Base-by-base conservation (phyloP, 2,113 vertebrate genomes). In the Dunckerocampus dactyliophorus region DNA sequence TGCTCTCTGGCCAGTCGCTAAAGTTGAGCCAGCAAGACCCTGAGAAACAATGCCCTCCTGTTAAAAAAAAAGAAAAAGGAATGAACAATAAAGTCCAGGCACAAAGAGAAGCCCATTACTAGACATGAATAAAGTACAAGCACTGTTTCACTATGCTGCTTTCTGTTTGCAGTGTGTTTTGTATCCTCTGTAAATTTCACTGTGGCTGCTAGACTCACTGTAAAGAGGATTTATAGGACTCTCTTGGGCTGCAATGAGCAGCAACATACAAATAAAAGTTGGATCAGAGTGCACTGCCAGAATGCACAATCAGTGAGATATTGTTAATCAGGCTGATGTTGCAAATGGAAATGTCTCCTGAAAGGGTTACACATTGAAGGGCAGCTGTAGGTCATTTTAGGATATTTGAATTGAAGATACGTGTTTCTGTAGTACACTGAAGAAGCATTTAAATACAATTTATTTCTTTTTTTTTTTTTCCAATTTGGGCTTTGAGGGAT, bases 181-280 rank as follows among this genome's bases (percentile, higher is more conserved):
- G 59, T 55, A 60, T 58, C 42, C 47, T 42, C 50, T 11, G 17
- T 75, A 58, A 74, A 69, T 74, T 67, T 50, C 19, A 67, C 42
- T 57, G 43, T 57, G 48, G 63, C 47, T 61, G 53, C 22, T 8
- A 55, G 47, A 74, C 62, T 19, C 45, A 54, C 57, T 68, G 45
- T 66, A 61, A 74, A 81, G 47, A 58, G 57, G 24, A 75, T 82
- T 80, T 75, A 75, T 72, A 60, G 60, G 6, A 3, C 53, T 56
- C 53, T 70, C 56, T 53, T 69, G 21, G 73, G 65, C 45, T 63
- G 64, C 66, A 69, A 37, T 62, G 67, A 80, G 59, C 42, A 56
- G 55, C 31, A n/a, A 63, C 53, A 34, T 39, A 31, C 63, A 48
- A 61, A 37, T 56, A 31, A 69, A 58, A 63, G 54, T 65, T 42